phyloP scores from a whole-genome alignment of 2,797 vertebrate species.

The Tolypeutes matacus region DNA sequence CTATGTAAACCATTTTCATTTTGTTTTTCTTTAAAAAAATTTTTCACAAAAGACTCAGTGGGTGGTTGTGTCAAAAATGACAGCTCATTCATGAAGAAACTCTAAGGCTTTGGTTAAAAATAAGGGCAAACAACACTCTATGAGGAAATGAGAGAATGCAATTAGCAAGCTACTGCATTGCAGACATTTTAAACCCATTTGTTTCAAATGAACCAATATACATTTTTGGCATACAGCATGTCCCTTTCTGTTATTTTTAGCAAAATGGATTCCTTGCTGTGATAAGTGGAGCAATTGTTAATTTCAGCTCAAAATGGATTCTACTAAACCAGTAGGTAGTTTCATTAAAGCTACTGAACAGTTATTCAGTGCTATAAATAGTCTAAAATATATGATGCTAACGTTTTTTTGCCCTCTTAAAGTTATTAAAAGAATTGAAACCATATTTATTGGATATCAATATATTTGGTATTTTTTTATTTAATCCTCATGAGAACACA shows the following conservation, averaged over 20 bases:
- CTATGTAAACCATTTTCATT: slow-evolving; percentile 29
- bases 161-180: slow-evolving; percentile 79
- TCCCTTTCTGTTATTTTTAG: slow-evolving; percentile 85
- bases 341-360: slow-evolving; percentile 83
- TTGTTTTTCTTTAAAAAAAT: slow-evolving; percentile 74
- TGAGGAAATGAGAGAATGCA: slow-evolving; percentile 77
- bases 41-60: slow-evolving; percentile 53
- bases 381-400: slow-evolving; percentile 75
- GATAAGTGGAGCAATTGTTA: slow-evolving; percentile 87
- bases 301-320: slow-evolving; percentile 86
- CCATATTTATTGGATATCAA: background rate
- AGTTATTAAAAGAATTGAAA: background rate
- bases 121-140: slow-evolving; percentile 76
- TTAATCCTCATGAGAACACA: background rate
- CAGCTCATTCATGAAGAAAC: slow-evolving; percentile 74
- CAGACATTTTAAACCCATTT: slow-evolving; percentile 84
- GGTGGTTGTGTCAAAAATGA: slow-evolving; percentile 80
- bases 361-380: slow-evolving; percentile 76
- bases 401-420: slow-evolving; percentile 65
- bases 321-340: slow-evolving; percentile 84
- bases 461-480: slow-evolving; percentile 13
- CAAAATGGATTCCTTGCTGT: slow-evolving; percentile 88
- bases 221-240: slow-evolving; percentile 80
- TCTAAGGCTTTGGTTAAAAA: slow-evolving; percentile 75
- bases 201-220: slow-evolving; percentile 82